These are phyloP conservation scores for Melanostigma gelatinosum DNA, from an alignment of 2,113 vertebrate genomes.

Conservation along the genomic window DNA sequence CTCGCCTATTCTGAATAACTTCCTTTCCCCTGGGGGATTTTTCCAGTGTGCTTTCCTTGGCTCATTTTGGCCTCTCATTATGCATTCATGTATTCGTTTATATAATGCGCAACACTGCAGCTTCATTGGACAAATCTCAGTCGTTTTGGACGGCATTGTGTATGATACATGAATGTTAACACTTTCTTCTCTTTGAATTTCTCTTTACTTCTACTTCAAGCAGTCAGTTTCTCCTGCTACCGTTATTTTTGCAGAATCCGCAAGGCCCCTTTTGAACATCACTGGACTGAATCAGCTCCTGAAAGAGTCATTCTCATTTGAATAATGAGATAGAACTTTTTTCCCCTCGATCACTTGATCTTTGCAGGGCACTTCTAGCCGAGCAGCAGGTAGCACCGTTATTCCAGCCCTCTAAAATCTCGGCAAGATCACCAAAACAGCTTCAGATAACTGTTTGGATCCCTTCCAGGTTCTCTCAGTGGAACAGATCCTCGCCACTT, in stretches of 20 bases:
- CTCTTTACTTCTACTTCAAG: slow-evolving; percentile 27
- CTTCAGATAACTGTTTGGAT: slow-evolving; percentile 47
- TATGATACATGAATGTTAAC: slow-evolving; percentile 45
- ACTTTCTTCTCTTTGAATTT: slow-evolving; percentile 47
- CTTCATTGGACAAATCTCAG: slow-evolving; percentile 62
- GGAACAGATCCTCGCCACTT: slow-evolving; percentile 44
- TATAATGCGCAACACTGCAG: slow-evolving; percentile 65
- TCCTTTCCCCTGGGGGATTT: slow-evolving; percentile 65
- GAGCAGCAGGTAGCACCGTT: slow-evolving; percentile 44
- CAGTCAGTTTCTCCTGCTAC: slow-evolving; percentile 33
- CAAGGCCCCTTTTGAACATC: slow-evolving; percentile 48
- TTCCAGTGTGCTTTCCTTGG: slow-evolving; percentile 66
- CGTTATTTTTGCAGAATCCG: slow-evolving; percentile 46
- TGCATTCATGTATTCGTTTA: slow-evolving; percentile 75
- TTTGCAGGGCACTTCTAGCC: slow-evolving; percentile 54
- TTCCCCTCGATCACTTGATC: slow-evolving; percentile 59
- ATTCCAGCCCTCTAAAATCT: slow-evolving; percentile 45
- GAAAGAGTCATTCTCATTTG: slow-evolving; percentile 67
- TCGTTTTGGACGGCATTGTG: slow-evolving; percentile 49
- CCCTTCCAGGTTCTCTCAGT: slow-evolving; percentile 47
- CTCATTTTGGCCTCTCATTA: slow-evolving; percentile 74
- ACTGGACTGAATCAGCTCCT: slow-evolving; percentile 44
- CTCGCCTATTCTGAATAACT: slow-evolving; percentile 71
- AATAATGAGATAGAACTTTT: slow-evolving; percentile 65
- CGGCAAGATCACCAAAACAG: slow-evolving; percentile 48